A percentile compares a stretch with the other conserved stretches of the same genome.
These are phyloP conservation scores for Ichneumon xanthorius DNA, from an alignment of 2,888 invertebrate species.

Conservation along the genomic window DNA sequence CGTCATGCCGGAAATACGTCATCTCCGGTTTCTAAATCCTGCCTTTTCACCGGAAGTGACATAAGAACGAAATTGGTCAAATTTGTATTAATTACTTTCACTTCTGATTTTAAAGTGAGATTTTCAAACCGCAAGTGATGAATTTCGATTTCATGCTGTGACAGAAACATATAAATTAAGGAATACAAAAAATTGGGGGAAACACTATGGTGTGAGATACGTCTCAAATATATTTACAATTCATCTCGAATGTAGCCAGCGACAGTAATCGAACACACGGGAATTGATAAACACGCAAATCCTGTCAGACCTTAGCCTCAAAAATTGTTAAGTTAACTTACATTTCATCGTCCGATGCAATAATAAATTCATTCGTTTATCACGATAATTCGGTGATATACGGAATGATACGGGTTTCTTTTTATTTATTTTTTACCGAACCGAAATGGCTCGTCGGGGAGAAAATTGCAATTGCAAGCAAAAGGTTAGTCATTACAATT, in stretches of 20 bases:
- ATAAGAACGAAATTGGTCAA: too few relatives aligned
- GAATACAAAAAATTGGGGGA: too few relatives aligned
- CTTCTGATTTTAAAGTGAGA: too few relatives aligned
- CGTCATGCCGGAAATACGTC: too few relatives aligned
- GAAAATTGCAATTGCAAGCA: conserved; percentile 73
- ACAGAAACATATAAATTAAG: too few relatives aligned
- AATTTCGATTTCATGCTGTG: too few relatives aligned
- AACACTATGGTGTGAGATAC: too few relatives aligned
- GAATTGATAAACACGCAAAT: neutral
- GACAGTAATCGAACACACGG: neutral
- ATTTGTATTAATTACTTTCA: too few relatives aligned
- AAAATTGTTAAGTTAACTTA: neutral
- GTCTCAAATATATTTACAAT: neutral
- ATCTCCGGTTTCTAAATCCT: too few relatives aligned
- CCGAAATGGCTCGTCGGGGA: conserved; percentile 70
- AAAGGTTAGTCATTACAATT: conserved; percentile 43
- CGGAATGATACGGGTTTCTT: neutral
- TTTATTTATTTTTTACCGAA: neutral
- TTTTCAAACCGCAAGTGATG: too few relatives aligned
- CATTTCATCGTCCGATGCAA: neutral
- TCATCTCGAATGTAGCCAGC: neutral
- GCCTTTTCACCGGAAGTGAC: too few relatives aligned
- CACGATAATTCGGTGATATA: conserved; percentile 7
- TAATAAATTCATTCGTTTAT: neutral
- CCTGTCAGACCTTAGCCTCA: neutral